Base-by-base conservation (phyloP, 2,888 invertebrate species). In the Limnephilus rhombicus region DNA sequence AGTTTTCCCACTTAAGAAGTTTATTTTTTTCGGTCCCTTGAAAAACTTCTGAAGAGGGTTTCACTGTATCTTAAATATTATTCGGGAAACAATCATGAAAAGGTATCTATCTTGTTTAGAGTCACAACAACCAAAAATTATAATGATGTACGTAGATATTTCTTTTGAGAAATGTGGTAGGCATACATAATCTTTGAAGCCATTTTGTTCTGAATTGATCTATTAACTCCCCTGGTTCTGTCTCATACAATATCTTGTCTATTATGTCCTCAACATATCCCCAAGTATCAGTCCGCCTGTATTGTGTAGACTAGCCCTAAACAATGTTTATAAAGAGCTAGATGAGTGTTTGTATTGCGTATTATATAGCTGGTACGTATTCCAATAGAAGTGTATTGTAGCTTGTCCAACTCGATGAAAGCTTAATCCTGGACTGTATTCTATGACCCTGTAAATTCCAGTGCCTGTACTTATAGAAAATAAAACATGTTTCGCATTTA, bases 381-480 rank as follows among this genome's bases (percentile, higher is more conserved):
- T 68, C 18, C 68, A 24, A 68, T 68, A 68, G 68, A 68, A 85
- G 34, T 41, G 41, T 41, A 41, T 85, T 31, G 83, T 83, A 83
- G 37, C 37, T 34, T 83, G 13, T 34, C 83, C 37, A 18, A 53
- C 83, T 24, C 31, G 13, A 53, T 29, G 31, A 29, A 86, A 53
- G 86, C 86, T 87, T 87, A 87, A 29, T 31, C 87, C 86, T 45
- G 45, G 34, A 87, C 87, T 87, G 68, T 86, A 86, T 86, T 86
- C 41, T 49, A 80, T 89, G 90, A 45, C 82, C 90, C 82, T 90
- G 90, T 92, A 92, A 92, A 80, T 88, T 90, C 92, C 92, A 90
- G 92, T 92, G 92, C 92, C 92, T 92, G 92, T 90, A 82, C 87
- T 92, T 90, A 92, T 90, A 68, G 68, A 68, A 68, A 92, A 92